Percentiles rank a stretch among this genome's conserved stretches.
phyloP scores from a whole-genome alignment of 2,888 invertebrate genomes.

The Cephus sareptanus region DNA sequence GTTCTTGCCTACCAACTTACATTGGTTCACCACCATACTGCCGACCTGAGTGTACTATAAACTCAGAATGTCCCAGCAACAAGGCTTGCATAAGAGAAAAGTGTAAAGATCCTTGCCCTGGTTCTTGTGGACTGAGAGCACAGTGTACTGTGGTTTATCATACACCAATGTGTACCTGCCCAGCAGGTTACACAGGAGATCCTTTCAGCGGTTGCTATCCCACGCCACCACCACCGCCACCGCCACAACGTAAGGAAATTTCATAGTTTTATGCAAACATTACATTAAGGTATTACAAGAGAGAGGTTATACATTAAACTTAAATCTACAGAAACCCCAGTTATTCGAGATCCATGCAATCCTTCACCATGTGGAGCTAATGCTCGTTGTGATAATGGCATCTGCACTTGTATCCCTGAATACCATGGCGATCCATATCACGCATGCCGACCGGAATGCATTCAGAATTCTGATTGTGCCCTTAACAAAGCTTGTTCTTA shows the following conservation, averaged over 20 bases:
- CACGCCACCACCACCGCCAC: slow-evolving; percentile 38
- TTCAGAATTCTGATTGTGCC: slow-evolving; percentile 82
- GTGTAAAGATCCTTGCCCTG: slow-evolving; percentile 68
- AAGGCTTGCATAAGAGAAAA: slow-evolving; percentile 67
- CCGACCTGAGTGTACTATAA: slow-evolving; percentile 65
- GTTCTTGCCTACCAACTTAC: slow-evolving; percentile 66
- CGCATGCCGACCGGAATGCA: slow-evolving; percentile 84
- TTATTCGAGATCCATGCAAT: slow-evolving; percentile 71
- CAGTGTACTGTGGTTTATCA: slow-evolving; percentile 68
- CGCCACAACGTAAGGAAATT: slow-evolving; percentile 62
- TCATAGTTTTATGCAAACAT: slow-evolving; percentile 2
- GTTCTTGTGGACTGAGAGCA: slow-evolving; percentile 66
- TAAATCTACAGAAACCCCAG: slow-evolving; percentile 1
- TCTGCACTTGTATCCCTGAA: slow-evolving; percentile 62
- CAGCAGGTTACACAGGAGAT: slow-evolving; percentile 66
- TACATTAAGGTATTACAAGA: slow-evolving; percentile 1
- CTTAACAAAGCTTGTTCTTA: slow-evolving; percentile 80
- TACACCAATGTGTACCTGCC: slow-evolving; percentile 67
- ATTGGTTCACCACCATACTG: slow-evolving; percentile 65
- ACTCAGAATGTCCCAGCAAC: slow-evolving; percentile 66
- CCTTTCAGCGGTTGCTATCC: slow-evolving; percentile 65
- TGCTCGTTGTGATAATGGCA: slow-evolving; percentile 71
- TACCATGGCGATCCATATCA: slow-evolving; percentile 67
- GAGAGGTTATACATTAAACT: neutral
- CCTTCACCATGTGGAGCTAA: slow-evolving; percentile 82